Percentiles rank a stretch among this genome's conserved stretches.
These are phyloP conservation scores for Drosophila sp. DNA, from an alignment of 1,140 invertebrate genomes.

Conservation along the genomic window DNA sequence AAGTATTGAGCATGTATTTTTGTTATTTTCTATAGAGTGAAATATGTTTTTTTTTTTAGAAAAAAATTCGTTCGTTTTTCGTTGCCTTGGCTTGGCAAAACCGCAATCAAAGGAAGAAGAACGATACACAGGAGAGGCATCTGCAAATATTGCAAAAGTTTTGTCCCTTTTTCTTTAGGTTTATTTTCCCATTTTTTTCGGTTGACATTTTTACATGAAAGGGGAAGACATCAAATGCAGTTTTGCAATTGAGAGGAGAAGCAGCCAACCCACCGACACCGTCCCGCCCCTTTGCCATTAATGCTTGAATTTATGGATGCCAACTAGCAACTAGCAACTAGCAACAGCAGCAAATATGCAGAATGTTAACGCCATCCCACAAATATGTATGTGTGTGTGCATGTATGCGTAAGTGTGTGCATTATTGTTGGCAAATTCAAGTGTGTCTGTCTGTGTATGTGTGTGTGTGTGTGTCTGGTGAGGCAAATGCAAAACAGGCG, in stretches of 20 bases:
- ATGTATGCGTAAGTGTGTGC: constrained; percentile 36
- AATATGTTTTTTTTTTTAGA: constrained; percentile 4
- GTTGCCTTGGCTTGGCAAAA: background rate
- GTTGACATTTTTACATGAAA: constrained; percentile 77
- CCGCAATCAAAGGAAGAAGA: constrained; percentile 16
- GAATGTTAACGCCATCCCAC: constrained; percentile 74
- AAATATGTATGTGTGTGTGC: constrained; percentile 22
- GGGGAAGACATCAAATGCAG: constrained; percentile 73
- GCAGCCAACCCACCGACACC: constrained; percentile 4
- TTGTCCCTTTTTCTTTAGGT: constrained; percentile 16
- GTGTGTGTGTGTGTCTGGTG: constrained; percentile 47
- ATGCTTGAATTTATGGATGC: constrained; percentile 78
- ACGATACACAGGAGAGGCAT: constrained; percentile 15
- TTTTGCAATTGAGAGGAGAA: constrained; percentile 28
- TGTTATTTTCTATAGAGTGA: background rate
- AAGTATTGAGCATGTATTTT: constrained; percentile 21
- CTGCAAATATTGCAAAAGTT: constrained; percentile 48
- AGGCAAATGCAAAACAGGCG: constrained; percentile 37
- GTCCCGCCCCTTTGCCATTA: constrained; percentile 60
- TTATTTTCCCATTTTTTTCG: constrained; percentile 19
- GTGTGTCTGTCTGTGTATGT: constrained; percentile 49
- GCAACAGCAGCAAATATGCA: constrained; percentile 51
- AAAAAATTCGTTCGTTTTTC: too few species aligned
- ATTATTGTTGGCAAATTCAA: constrained; percentile 74
- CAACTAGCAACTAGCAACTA: constrained; percentile 65